These are phyloP conservation scores for Eciton burchellii DNA, from an alignment of 1,140 invertebrate genomes.

Conservation along the genomic window DNA sequence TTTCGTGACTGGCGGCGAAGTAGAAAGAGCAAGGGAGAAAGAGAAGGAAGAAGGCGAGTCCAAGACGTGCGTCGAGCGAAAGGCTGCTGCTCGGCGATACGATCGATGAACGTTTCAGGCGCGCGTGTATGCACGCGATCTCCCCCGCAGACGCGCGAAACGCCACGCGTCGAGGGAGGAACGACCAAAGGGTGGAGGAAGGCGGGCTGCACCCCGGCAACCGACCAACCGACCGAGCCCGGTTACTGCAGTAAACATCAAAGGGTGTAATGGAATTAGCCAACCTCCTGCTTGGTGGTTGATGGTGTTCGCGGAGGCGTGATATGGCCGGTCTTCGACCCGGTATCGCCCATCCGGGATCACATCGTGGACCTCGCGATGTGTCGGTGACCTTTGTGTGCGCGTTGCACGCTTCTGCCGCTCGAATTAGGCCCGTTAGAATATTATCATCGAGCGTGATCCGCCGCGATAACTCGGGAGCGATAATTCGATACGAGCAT, in stretches of 20 bases:
- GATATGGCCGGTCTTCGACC: slow-evolving; percentile 74
- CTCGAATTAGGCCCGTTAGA: not conserved
- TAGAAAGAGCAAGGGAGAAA: not conserved
- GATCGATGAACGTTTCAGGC: not conserved
- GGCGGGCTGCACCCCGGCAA: slow-evolving; percentile 11
- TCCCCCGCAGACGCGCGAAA: not conserved
- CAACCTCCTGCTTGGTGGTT: slow-evolving; percentile 74
- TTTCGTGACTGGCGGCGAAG: slow-evolving; percentile 57
- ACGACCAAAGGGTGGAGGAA: slow-evolving; percentile 23
- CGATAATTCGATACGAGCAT: too few relatives aligned
- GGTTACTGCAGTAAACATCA: slow-evolving; percentile 75
- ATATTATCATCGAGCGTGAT: not conserved
- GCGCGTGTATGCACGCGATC: slow-evolving; percentile 34
- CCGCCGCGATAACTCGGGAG: too few relatives aligned
- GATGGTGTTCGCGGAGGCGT: slow-evolving; percentile 71
- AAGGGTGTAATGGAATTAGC: slow-evolving; percentile 82
- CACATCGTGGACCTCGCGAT: slow-evolving; percentile 7
- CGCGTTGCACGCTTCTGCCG: slow-evolving; percentile 1
- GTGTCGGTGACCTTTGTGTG: slow-evolving; percentile 34
- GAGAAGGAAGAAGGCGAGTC: not conserved
- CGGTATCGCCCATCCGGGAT: slow-evolving; percentile 32
- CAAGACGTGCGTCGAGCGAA: slow-evolving; percentile 52
- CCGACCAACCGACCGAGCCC: slow-evolving; percentile 24
- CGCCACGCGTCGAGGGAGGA: slow-evolving; percentile 16
- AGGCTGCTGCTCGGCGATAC: slow-evolving; percentile 27